phyloP scores from a whole-genome alignment of 2,113 vertebrate genomes.

The Tragelaphus imberbis region DNA sequence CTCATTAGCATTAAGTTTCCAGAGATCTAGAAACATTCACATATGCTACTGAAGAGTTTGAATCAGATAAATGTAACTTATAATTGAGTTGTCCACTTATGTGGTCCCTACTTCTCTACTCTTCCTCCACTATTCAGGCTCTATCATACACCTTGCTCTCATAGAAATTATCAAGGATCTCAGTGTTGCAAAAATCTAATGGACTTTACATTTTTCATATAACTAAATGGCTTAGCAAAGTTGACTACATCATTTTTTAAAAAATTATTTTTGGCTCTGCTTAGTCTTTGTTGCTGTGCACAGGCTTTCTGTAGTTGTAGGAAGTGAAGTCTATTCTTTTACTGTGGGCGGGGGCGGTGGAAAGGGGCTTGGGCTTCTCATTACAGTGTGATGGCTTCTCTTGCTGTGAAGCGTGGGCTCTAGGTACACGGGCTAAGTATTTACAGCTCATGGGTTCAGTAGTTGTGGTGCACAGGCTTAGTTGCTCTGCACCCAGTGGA shows the following conservation, averaged over 20 bases:
- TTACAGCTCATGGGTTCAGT: background rate
- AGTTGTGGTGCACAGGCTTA: background rate
- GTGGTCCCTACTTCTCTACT: background rate
- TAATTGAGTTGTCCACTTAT: background rate
- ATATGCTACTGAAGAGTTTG: background rate
- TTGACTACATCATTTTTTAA: background rate
- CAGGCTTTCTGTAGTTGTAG: background rate
- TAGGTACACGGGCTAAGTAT: accelerated
- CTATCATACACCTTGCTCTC: background rate
- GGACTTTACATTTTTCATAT: background rate
- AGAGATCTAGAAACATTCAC: background rate
- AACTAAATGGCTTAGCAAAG: background rate
- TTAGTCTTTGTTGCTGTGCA: background rate
- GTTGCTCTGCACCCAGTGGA: background rate
- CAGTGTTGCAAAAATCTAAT: background rate
- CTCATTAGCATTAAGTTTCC: background rate
- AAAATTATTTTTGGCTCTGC: background rate
- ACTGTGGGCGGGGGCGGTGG: background rate
- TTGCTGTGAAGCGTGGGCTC: background rate
- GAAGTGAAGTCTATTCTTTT: background rate
- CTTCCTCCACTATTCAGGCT: background rate
- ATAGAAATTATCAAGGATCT: background rate
- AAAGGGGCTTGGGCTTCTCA: background rate
- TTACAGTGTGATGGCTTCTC: background rate
- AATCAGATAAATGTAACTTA: background rate